phyloP scores from a whole-genome alignment of 2,888 invertebrate species.

The Altica lythri region DNA sequence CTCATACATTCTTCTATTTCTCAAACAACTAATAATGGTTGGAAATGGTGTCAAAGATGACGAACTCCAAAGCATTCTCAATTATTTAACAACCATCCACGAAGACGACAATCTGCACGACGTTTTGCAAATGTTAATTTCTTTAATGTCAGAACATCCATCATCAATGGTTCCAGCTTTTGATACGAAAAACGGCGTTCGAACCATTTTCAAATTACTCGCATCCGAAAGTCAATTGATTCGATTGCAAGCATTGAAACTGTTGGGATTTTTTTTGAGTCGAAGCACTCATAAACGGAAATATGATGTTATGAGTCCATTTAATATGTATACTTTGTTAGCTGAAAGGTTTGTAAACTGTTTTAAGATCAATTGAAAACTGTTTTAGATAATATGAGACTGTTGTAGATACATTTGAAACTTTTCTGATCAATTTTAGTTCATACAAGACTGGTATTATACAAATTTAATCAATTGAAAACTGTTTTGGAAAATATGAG shows the following conservation, averaged over 20 bases:
- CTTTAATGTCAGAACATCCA: slow-evolving; percentile 97
- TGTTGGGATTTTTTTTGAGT: slow-evolving; percentile 96
- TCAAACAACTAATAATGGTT: slow-evolving; percentile 95
- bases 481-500: no score
- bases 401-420: no score
- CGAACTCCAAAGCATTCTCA: slow-evolving; percentile 96
- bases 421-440: no score
- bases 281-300: slow-evolving; percentile 98
- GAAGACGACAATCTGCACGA: slow-evolving; percentile 99
- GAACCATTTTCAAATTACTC: slow-evolving; percentile 95
- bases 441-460: no score
- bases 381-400: no score
- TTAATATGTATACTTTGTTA: slow-evolving; percentile 96
- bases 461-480: no score
- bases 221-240: slow-evolving; percentile 96
- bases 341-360: slow-evolving; percentile 64
- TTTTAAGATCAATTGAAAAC: background rate
- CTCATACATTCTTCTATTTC: slow-evolving; percentile 91
- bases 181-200: slow-evolving; percentile 94
- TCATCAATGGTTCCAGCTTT: slow-evolving; percentile 99
- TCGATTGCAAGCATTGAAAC: slow-evolving; percentile 91
- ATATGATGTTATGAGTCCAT: slow-evolving; percentile 98
- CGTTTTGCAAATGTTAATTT: slow-evolving; percentile 95
- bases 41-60: slow-evolving; percentile 98
- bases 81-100: slow-evolving; percentile 96